Conservation (phyloP, 92 coral and sea anemone genomes). For the Epizoanthus scotinus region DNA sequence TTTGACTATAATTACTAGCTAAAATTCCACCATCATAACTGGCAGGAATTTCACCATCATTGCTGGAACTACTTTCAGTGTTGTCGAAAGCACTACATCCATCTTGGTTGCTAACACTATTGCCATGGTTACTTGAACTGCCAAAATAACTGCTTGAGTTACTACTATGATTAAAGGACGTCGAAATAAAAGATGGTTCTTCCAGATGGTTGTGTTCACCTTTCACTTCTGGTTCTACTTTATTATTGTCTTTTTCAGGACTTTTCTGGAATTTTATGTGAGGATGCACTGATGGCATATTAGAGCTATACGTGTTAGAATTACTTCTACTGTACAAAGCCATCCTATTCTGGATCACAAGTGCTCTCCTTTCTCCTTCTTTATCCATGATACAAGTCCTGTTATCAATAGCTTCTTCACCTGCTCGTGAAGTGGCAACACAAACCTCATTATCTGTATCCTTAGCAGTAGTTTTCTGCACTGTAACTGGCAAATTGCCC, state of each 20-base stretch:
- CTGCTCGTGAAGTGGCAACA: neutral
- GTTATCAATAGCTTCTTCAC: neutral
- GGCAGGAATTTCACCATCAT: neutral
- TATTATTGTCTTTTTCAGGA: neutral
- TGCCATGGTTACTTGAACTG: neutral
- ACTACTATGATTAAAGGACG: neutral
- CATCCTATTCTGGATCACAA: neutral
- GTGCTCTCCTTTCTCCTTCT: neutral
- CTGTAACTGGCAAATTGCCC: neutral
- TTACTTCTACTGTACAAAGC: slow-evolving; percentile 3
- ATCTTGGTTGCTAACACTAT: slow-evolving; percentile 1
- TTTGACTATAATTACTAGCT: too few relatives aligned
- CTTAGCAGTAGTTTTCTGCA: slow-evolving; percentile 1
- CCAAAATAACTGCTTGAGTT: neutral
- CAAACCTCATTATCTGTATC: neutral
- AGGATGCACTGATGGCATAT: too few relatives aligned
- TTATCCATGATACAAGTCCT: neutral
- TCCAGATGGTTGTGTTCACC: neutral
- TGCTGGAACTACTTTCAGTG: neutral
- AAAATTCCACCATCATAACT: neutral
- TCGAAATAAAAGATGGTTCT: neutral
- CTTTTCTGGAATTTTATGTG: neutral
- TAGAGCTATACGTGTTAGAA: neutral
- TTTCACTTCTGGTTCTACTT: neutral
- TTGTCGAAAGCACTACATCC: neutral